Evolutionary conservation across 2,797 vertebrate genomes (phyloP).

Genomic region (Molossus alvarezi): DNA sequence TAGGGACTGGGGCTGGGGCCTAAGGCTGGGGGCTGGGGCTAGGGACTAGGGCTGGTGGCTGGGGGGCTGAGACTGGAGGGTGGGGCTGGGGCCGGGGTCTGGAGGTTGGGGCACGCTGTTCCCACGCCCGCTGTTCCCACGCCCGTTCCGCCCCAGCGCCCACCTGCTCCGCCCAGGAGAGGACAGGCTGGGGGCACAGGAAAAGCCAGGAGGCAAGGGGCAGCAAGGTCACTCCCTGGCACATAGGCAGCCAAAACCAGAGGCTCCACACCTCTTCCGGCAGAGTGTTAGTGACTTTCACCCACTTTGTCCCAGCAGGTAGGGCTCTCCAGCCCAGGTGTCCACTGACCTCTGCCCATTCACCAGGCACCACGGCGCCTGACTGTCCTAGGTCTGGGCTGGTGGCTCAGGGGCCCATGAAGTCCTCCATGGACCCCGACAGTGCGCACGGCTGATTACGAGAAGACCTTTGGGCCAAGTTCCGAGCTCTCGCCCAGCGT

Average conservation of each 20-base stretch:
- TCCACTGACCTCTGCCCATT: neutral
- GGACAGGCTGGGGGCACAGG: conserved; percentile 47
- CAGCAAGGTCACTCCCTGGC: neutral
- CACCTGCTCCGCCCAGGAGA: conserved; percentile 79
- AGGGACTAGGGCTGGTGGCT: neutral
- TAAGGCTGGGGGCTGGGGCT: neutral
- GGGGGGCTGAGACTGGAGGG: neutral
- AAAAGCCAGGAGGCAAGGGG: conserved; percentile 3
- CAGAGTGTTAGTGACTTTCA: neutral
- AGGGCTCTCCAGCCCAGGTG: neutral
- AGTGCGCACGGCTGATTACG: neutral
- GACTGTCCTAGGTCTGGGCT: neutral
- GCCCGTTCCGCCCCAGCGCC: conserved; percentile 80
- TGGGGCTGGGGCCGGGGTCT: neutral
- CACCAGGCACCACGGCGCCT: neutral
- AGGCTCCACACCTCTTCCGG: neutral
- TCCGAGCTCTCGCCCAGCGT: neutral
- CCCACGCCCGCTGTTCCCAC: conserved; percentile 81
- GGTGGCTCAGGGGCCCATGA: neutral
- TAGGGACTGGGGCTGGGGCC: too few relatives aligned
- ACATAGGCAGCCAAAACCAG: neutral
- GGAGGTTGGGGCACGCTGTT: conserved; percentile 60
- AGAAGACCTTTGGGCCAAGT: neutral
- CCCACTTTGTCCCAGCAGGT: neutral
- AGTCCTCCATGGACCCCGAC: neutral